Percentiles rank a stretch among this genome's conserved stretches.
These are phyloP conservation scores for Otocyon megalotis DNA, from an alignment of 2,113 vertebrate genomes.

Conservation along the genomic window DNA sequence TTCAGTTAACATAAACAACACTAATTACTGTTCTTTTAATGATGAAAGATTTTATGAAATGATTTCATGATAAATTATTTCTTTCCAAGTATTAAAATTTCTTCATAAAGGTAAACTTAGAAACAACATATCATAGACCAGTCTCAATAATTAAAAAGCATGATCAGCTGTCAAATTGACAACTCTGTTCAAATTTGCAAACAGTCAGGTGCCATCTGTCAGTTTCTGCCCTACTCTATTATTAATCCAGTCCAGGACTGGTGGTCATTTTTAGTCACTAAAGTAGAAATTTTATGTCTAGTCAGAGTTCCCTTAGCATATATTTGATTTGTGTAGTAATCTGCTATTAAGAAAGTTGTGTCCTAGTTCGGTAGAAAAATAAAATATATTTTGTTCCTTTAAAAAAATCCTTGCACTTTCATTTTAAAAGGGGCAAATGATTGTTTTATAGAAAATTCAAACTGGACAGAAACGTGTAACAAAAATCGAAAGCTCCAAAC, in stretches of 20 bases:
- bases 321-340: neutral
- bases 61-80: slow-evolving; percentile 23
- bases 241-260: neutral
- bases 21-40: neutral
- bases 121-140: neutral
- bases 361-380: neutral
- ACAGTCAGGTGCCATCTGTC: neutral
- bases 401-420: neutral
- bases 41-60: slow-evolving; percentile 43
- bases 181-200: neutral
- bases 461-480: neutral
- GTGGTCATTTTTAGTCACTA: slow-evolving; percentile 25
- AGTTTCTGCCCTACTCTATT: neutral
- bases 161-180: neutral
- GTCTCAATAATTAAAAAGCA: neutral
- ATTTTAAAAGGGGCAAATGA: slow-evolving; percentile 3
- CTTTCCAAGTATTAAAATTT: neutral
- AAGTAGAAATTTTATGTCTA: slow-evolving; percentile 44
- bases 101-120: neutral
- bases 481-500: neutral
- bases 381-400: neutral
- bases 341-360: neutral
- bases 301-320: neutral
- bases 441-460: neutral
- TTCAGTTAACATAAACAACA: slow-evolving; percentile 4